Conservation (phyloP, 1,140 invertebrate genomes). For the Achroia grisella region DNA sequence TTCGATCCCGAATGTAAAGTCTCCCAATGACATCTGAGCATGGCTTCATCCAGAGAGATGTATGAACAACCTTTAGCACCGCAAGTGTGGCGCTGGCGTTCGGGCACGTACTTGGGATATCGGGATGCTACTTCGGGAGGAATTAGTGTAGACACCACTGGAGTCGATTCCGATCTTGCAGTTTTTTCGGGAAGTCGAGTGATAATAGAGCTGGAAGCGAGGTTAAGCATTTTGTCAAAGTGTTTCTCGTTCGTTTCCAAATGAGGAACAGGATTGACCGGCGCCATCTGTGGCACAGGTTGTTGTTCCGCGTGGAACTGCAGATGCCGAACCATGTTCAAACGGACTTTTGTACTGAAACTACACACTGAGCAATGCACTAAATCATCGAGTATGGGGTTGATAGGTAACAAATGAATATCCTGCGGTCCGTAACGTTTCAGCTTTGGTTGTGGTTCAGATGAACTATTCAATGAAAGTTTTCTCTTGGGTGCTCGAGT, state of each 20-base stretch:
- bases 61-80: constrained; percentile 81
- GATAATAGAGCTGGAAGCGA: constrained; percentile 81
- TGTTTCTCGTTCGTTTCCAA: constrained; percentile 84
- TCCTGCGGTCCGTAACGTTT: constrained; percentile 73
- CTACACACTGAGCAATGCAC: constrained; percentile 79
- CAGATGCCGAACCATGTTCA: constrained; percentile 83
- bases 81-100: constrained; percentile 80
- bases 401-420: constrained; percentile 77
- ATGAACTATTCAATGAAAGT: constrained; percentile 6
- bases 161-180: constrained; percentile 11
- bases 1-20: constrained; percentile 78
- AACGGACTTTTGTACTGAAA: constrained; percentile 82
- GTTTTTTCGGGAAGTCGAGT: constrained; percentile 47
- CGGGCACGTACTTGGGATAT: constrained; percentile 78
- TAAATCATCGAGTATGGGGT: constrained; percentile 77
- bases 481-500: constrained; percentile 15
- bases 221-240: constrained; percentile 89
- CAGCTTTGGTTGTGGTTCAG: constrained; percentile 15
- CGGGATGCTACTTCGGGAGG: constrained; percentile 29
- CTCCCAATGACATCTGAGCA: constrained; percentile 82
- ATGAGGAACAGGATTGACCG: constrained; percentile 87
- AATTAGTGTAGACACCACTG: constrained; percentile 13
- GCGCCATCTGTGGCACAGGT: constrained; percentile 76
- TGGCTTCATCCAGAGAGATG: constrained; percentile 81
- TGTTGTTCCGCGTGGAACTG: constrained; percentile 78